These are phyloP conservation scores for Prionchulus punctatus DNA, from an alignment of 2,888 invertebrate genomes.

Conservation along the genomic window DNA sequence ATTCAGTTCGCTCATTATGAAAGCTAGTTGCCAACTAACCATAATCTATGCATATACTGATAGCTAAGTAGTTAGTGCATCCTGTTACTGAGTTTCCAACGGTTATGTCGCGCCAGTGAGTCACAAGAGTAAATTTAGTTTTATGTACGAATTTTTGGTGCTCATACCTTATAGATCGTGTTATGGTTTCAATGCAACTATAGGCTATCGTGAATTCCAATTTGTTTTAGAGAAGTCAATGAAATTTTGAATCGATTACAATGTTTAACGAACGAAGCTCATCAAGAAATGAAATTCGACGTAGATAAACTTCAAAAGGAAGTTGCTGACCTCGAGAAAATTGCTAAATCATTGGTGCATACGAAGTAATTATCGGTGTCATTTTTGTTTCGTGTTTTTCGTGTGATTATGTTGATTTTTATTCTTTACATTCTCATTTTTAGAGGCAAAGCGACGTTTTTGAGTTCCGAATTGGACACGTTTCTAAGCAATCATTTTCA, in stretches of 20 bases:
- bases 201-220: too few relatives aligned
- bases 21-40: too few relatives aligned
- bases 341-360: neutral
- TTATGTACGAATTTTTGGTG: too few relatives aligned
- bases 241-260: constrained; percentile 10
- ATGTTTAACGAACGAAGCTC: neutral
- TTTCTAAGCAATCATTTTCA: neutral
- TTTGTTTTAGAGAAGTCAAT: constrained; percentile 10
- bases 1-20: too few relatives aligned
- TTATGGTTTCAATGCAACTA: too few relatives aligned
- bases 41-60: too few relatives aligned
- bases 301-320: constrained; percentile 9
- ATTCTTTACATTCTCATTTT: neutral
- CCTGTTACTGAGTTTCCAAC: too few relatives aligned
- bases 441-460: neutral
- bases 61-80: too few relatives aligned
- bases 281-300: constrained; percentile 11
- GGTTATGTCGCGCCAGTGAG: too few relatives aligned
- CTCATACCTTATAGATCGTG: too few relatives aligned
- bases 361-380: constrained; percentile 6
- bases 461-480: neutral
- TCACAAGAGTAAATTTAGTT: too few relatives aligned
- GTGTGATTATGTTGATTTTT: neutral
- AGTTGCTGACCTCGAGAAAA: constrained; percentile 3
- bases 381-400: too few relatives aligned